Conservation (phyloP, 92 coral and sea anemone genomes). For the Phenganax stokvisi region DNA sequence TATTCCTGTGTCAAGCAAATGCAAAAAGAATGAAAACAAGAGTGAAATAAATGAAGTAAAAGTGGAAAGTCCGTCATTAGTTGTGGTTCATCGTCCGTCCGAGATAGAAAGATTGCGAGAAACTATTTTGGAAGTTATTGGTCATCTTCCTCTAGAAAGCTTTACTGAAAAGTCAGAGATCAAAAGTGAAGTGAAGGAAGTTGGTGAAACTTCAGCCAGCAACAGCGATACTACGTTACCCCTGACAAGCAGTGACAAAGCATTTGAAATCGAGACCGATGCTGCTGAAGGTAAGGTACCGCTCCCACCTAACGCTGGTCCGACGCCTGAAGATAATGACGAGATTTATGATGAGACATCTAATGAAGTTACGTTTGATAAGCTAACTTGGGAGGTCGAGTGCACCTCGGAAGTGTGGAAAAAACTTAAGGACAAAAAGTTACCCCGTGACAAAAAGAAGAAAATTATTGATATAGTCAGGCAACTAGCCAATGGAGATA, state of each 20-base stretch:
- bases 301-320: background rate
- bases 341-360: background rate
- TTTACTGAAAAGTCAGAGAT: background rate
- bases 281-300: background rate
- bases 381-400: slow-evolving; percentile 16
- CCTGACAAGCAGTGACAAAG: background rate
- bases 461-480: slow-evolving; percentile 3
- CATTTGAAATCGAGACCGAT: background rate
- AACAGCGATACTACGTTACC: background rate
- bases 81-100: background rate
- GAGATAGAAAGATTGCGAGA: slow-evolving; percentile 13
- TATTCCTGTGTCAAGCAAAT: background rate
- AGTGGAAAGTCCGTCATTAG: background rate
- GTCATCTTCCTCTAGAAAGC: background rate
- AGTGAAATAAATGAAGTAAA: background rate
- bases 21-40: background rate
- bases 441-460: slow-evolving; percentile 11
- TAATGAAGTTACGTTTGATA: background rate
- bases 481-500: slow-evolving; percentile 5
- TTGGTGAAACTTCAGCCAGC: background rate
- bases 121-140: background rate
- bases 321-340: background rate
- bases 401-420: slow-evolving; percentile 17
- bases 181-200: background rate
- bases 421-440: slow-evolving; percentile 8